A percentile compares a stretch with the other conserved stretches of the same genome.
Conservation (phyloP, 1,140 invertebrate species). For the Euschistus heros region DNA sequence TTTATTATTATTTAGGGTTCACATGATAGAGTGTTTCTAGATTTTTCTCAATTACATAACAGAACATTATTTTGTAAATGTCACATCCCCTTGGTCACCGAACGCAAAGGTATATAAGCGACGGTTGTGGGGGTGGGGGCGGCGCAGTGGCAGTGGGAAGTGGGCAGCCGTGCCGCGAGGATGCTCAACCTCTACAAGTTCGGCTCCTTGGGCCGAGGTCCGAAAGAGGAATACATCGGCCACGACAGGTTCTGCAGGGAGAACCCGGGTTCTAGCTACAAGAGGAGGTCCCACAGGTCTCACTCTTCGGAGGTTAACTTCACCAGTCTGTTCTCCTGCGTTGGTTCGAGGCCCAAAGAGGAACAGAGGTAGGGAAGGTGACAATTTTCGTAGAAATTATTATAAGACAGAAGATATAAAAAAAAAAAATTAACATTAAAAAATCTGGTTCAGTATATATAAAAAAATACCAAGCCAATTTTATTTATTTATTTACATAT, state of each 20-base stretch:
- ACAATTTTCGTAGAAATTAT: no score
- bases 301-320: not conserved
- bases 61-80: no score
- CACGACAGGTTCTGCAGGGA: conserved; percentile 29
- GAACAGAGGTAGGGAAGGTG: not conserved
- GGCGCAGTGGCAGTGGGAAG: not conserved
- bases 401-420: no score
- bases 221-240: conserved; percentile 27
- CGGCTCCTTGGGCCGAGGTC: conserved; percentile 24
- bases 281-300: not conserved
- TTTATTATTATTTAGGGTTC: no score
- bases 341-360: not conserved
- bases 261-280: conserved; percentile 1
- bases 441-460: no score
- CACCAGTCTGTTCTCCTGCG: conserved; percentile 1
- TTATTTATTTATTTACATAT: no score
- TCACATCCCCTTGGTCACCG: no score
- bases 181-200: conserved; percentile 71
- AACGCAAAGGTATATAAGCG: not conserved
- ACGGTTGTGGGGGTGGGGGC: not conserved
- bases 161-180: not conserved
- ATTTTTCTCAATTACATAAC: no score
- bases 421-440: no score
- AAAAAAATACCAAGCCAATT: no score
- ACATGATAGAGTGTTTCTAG: no score